Base-by-base conservation (phyloP, 2,797 vertebrate species). In the Rhinogobio ventralis region DNA sequence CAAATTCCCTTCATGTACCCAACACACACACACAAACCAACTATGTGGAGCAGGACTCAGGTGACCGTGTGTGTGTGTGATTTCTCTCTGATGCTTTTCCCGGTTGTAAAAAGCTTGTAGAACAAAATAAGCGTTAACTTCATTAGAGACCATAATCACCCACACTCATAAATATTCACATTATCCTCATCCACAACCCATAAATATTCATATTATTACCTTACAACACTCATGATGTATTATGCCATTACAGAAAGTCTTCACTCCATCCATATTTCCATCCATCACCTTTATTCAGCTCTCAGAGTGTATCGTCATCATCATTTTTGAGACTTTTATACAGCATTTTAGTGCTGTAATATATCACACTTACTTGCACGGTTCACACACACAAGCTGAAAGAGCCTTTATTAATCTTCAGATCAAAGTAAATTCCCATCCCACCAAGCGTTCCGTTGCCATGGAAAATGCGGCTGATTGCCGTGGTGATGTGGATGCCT, bases 51-150 rank as follows among this genome's bases (percentile, higher is more conserved):
- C 39, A 75, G 77, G 74, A 33, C 74, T 72, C 69, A 62, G n/a
- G 46, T 62, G 55, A 84, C 55, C 7, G 42, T 80, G 60, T 83
- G 76, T 79, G 6, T 81, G 28, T 78, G 25, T 72, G 60, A 66
- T 60, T 57, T 42, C 42, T 72, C 73, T 77, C 72, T 62, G 60
- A 67, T 77, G 66, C 33, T 72, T 71, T 69, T 73, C 46, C n/a
- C 33, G n/a, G 28, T 23, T 79, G 69, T 85, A 74, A 76, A 62
- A 81, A 81, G 76, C 76, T 85, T 85, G 85, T 86, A 79, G 30
- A 72, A 86, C 85, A 86, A 86, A 83, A 79, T 73, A 39, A 79
- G 49, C 68, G 62, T 66, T 83, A 86, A 78, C 74, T 86, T 71
- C 86, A 66, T 79, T 68, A 74, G 81, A 45, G 74, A 75, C 68